Evolutionary conservation across 2,888 invertebrate species (phyloP), one percentile per base, ranked within the genome.

Genomic region (Cetonia aurata): DNA sequence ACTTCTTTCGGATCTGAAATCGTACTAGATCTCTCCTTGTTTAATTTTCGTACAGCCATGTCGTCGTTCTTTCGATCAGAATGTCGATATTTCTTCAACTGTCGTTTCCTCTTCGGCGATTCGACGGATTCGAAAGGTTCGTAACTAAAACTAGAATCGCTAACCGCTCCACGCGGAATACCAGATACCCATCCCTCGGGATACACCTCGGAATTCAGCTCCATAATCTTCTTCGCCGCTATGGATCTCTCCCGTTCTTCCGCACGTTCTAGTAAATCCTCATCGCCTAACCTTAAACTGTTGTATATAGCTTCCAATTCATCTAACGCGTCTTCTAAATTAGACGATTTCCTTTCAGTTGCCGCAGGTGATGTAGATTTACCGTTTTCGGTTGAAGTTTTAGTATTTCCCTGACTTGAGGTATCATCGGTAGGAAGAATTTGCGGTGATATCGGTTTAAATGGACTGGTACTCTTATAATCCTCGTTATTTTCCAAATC

Each of bases 271-370:
- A 94, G 83, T 70, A 94, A 86, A 84, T 94, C 93, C 82, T 94
- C 93, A 80, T 95, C 95, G 0, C 92, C 93, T 62, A 96, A 86
- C n/a, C 92, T 91, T 69, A 96, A 87, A 78, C 94, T 95, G 77
- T 95, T 93, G 81, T 95, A 94, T 80, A 96, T 96, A n/a, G 93
- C 93, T 86, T 96, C 96, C 68, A 96, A 84, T 84, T 96, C 96
- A 78, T 92, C 92, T 25, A 96, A 87, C 66, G 96, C 96, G 80
- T 96, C 95, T 80, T 95, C 95, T 46, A 95, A 86, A 83, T 95
- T 95, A 13, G 91, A 90, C 1, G 93, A 93, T 82, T 92, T 93
- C 76, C 89, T 85, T 77, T 87, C 67, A 8, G 17, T 59, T 44
- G 52, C 44, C 12, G 15, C 50, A 33, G 62, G 52, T 10, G 62